These are phyloP conservation scores for Labroides dimidiatus DNA, from an alignment of 2,797 vertebrate species.

Conservation along the genomic window DNA sequence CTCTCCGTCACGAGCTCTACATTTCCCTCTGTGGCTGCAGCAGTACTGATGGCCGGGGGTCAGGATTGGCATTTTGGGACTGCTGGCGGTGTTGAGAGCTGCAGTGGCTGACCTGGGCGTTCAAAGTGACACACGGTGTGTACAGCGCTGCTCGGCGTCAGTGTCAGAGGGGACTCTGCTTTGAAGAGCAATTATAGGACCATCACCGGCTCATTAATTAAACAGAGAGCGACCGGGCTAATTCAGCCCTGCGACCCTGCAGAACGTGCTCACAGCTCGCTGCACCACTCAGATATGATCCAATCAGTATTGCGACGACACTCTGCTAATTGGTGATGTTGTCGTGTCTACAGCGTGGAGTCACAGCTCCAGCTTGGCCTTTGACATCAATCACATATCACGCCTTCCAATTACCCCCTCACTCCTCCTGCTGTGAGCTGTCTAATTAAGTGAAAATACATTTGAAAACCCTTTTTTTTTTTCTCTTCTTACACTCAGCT, in stretches of 20 bases:
- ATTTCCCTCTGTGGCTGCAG: slow-evolving; percentile 52
- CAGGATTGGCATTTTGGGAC: slow-evolving; percentile 21
- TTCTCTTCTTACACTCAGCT: background rate
- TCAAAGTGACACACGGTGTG: slow-evolving; percentile 33
- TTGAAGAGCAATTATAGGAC: slow-evolving; percentile 71
- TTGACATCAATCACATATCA: slow-evolving; percentile 62
- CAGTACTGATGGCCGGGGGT: slow-evolving; percentile 25
- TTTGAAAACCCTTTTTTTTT: background rate
- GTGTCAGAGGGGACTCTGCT: slow-evolving; percentile 62
- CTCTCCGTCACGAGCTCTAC: slow-evolving; percentile 33
- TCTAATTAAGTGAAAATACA: slow-evolving; percentile 23
- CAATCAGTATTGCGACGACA: slow-evolving; percentile 57
- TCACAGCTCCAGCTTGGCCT: slow-evolving; percentile 55
- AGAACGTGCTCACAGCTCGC: slow-evolving; percentile 59
- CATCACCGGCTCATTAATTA: slow-evolving; percentile 76
- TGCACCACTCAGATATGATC: slow-evolving; percentile 62
- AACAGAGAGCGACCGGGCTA: slow-evolving; percentile 65
- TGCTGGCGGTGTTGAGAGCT: slow-evolving; percentile 33
- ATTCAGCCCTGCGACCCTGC: slow-evolving; percentile 70
- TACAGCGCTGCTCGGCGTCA: slow-evolving; percentile 41
- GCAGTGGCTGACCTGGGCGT: slow-evolving; percentile 48
- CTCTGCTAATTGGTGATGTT: slow-evolving; percentile 67
- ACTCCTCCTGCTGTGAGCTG: slow-evolving; percentile 19
- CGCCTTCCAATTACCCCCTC: slow-evolving; percentile 40
- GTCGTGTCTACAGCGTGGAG: slow-evolving; percentile 52